Conservation (phyloP, 2,113 vertebrate genomes). For the Craseonycteris thonglongyai region DNA sequence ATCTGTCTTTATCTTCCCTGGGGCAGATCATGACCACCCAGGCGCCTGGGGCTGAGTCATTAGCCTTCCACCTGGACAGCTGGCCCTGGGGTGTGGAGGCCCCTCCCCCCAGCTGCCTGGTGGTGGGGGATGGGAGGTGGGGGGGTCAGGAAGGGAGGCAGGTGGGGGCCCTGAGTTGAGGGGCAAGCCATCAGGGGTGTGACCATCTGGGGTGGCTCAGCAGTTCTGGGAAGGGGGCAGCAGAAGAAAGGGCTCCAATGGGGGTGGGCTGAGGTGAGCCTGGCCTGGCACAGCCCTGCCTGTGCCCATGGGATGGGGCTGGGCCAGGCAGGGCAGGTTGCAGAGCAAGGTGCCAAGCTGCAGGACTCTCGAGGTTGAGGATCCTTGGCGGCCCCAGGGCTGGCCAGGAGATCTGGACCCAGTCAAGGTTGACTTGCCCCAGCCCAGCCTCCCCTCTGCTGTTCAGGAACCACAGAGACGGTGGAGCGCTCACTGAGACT, state of each 20-base stretch:
- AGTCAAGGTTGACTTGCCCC: background rate
- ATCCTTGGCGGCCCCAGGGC: background rate
- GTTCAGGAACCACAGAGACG: background rate
- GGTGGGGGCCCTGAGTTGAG: background rate
- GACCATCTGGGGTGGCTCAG: too few species aligned
- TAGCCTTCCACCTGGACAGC: slow-evolving; percentile 9
- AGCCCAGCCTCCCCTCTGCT: background rate
- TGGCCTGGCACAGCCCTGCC: background rate
- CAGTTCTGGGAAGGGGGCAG: background rate
- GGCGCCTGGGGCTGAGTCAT: slow-evolving; percentile 19
- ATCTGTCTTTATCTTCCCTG: slow-evolving; percentile 60
- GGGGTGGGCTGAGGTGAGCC: background rate
- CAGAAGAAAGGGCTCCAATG: background rate
- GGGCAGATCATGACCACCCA: slow-evolving; percentile 32
- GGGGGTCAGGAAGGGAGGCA: background rate
- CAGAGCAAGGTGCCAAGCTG: background rate
- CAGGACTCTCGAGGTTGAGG: background rate
- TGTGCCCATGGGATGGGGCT: background rate
- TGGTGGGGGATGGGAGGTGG: background rate
- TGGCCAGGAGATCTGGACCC: background rate
- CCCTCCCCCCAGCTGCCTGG: background rate
- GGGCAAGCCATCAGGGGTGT: background rate
- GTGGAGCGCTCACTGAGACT: background rate
- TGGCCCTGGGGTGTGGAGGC: background rate
- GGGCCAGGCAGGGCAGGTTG: background rate